Evolutionary conservation across 1,140 invertebrate genomes (phyloP), one percentile per base, ranked within the genome.

Genomic region (Apis dorsata): DNA sequence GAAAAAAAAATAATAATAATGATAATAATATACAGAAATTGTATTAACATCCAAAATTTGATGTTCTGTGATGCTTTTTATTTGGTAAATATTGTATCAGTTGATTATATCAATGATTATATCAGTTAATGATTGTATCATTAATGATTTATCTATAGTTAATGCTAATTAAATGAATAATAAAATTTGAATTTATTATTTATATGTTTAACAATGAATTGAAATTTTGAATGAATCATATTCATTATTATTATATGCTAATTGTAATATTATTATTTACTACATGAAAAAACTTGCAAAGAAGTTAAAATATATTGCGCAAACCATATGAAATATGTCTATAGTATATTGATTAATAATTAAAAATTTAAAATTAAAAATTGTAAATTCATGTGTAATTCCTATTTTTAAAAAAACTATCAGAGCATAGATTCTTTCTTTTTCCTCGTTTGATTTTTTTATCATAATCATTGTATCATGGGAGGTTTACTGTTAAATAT

Each of bases 41-140:
- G 5, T 44, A 44, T 44, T 53, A 89, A 72, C 85, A 90, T 87
- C 84, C 83, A 90, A 85, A 90, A 89, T 85, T 90, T 90, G 59
- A 90, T 87, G 15, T 84, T 60, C 75, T 83, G 63, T 90, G 86
- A 68, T 89, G 85, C 44, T 90, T 89, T 83, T 90, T 91, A 79
- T 89, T 55, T 4, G 53, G 10, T 12, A 15, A 55, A 55, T 55
- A 55, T 55, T 55, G 1, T 15, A 15, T 55, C 53, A 55, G 12
- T 55, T 55, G n/a, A n/a, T n/a, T n/a, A n/a, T n/a, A n/a, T n/a
- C n/a, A n/a, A n/a, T n/a, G n/a, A 55, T 55, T 55, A 0, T 15
- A 15, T 55, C 53, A 55, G 12, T 55, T 55, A 55, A 11, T 55
- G 11, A 13, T 55, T 55, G 12, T 55, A 7, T 19, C 15, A 60